Conservation (phyloP, 2,888 invertebrate species). For the Heliconius ethilla region DNA sequence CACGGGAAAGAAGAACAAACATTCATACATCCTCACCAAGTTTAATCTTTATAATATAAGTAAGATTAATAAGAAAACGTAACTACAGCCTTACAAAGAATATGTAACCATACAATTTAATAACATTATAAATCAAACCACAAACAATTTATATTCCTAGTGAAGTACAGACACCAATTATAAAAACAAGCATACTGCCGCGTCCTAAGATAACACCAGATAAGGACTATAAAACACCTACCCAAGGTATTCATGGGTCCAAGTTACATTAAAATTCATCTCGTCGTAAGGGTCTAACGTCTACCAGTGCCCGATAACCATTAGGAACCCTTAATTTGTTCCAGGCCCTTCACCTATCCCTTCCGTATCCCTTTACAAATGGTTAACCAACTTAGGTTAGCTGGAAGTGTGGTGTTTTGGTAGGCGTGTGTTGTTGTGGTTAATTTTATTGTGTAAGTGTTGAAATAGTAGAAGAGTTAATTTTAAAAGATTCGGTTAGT, state of each 20-base stretch:
- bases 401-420: constrained; percentile 53
- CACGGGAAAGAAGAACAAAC: background rate
- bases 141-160: background rate
- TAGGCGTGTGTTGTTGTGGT: background rate
- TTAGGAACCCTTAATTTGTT: constrained; percentile 81
- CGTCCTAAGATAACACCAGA: constrained; percentile 37
- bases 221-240: constrained; percentile 41
- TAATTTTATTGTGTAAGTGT: background rate
- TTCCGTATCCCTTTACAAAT: constrained; percentile 78
- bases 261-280: constrained; percentile 78
- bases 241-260: constrained; percentile 45
- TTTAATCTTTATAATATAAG: background rate
- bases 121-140: constrained; percentile 4
- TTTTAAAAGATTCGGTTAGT: background rate
- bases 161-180: constrained; percentile 14
- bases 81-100: no score
- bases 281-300: constrained; percentile 66
- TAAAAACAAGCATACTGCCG: constrained; percentile 22
- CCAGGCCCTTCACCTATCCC: constrained; percentile 78
- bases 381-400: constrained; percentile 62
- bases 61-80: background rate
- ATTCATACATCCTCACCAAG: background rate
- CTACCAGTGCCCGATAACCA: constrained; percentile 77
- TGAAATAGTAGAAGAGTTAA: background rate
- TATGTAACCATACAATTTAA: background rate